Evolutionary conservation across 2,797 vertebrate genomes (phyloP).

Genomic region (Erpetoichthys calabaricus): DNA sequence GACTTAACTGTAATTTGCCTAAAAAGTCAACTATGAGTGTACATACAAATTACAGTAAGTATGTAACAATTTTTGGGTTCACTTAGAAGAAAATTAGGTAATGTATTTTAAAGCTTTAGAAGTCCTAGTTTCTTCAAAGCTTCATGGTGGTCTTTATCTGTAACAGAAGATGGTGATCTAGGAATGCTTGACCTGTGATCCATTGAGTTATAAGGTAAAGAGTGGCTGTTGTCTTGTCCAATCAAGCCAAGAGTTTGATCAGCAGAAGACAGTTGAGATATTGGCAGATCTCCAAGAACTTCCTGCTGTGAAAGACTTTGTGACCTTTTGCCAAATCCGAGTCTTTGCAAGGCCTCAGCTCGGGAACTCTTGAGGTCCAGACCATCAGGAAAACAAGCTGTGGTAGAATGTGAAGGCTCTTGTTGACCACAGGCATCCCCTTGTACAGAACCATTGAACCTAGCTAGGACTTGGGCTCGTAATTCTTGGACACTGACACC

Average conservation of each 20-base stretch:
- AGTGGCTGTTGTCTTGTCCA: background rate
- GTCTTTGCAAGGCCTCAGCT: constrained; percentile 21
- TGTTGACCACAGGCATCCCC: constrained; percentile 9
- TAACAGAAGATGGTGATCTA: background rate
- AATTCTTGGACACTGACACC: constrained; percentile 25
- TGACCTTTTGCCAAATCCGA: constrained; percentile 17
- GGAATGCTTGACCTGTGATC: background rate
- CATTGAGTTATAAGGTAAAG: too few species aligned
- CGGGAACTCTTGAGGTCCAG: constrained; percentile 11
- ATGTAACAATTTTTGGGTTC: too few species aligned
- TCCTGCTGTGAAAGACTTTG: background rate
- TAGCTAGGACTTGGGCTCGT: constrained; percentile 18
- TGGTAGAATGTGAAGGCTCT: constrained; percentile 6
- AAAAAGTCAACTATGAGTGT: too few species aligned
- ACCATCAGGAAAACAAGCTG: background rate
- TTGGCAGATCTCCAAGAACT: background rate
- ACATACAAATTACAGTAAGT: too few species aligned
- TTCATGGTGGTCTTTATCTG: constrained; percentile 6
- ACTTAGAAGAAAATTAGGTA: too few species aligned
- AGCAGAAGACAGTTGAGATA: background rate
- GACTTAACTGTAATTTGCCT: too few species aligned
- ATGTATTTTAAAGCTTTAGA: constrained; percentile 2
- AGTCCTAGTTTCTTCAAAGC: constrained; percentile 13
- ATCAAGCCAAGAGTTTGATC: background rate
- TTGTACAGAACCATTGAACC: constrained; percentile 6